phyloP scores from a whole-genome alignment of 2,113 vertebrate genomes.

The Xenopus tropicalis region DNA sequence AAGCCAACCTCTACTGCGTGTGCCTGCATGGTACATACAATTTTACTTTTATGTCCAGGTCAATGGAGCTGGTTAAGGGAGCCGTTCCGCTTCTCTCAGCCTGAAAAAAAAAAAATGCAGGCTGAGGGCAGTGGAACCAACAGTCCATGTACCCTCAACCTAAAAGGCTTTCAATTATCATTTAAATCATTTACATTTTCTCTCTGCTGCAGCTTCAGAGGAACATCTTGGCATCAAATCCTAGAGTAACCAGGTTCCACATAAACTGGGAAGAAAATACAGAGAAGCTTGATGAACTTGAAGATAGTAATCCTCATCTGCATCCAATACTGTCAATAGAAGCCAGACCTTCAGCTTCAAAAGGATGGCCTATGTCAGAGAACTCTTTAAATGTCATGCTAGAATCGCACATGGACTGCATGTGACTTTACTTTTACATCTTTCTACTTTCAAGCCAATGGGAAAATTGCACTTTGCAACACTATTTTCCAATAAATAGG shows the following conservation, averaged over 20 bases:
- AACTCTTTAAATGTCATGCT: constrained; percentile 78
- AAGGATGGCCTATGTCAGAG: constrained; percentile 76
- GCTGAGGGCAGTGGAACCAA: too few species aligned
- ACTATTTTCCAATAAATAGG: background rate
- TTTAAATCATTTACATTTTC: background rate
- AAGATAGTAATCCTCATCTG: constrained; percentile 75
- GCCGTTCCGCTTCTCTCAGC: too few species aligned
- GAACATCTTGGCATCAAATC: constrained; percentile 81
- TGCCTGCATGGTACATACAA: too few species aligned
- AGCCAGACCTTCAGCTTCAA: constrained; percentile 74
- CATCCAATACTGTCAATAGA: constrained; percentile 76
- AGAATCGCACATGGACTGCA: constrained; percentile 82
- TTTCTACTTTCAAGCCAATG: constrained; percentile 1
- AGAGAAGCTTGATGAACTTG: constrained; percentile 77
- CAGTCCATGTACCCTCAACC: too few species aligned
- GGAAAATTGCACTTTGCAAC: background rate
- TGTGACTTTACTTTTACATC: constrained; percentile 62
- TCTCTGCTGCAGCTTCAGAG: constrained; percentile 67
- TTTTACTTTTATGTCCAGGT: too few species aligned
- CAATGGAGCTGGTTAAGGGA: too few species aligned
- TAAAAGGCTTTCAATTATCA: too few species aligned
- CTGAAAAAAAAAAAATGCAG: too few species aligned
- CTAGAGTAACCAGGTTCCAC: constrained; percentile 77
- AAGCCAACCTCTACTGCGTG: too few species aligned
- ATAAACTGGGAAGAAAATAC: constrained; percentile 82